These are phyloP conservation scores for Episyrphus balteatus DNA, from an alignment of 1,140 invertebrate species.

Conservation along the genomic window DNA sequence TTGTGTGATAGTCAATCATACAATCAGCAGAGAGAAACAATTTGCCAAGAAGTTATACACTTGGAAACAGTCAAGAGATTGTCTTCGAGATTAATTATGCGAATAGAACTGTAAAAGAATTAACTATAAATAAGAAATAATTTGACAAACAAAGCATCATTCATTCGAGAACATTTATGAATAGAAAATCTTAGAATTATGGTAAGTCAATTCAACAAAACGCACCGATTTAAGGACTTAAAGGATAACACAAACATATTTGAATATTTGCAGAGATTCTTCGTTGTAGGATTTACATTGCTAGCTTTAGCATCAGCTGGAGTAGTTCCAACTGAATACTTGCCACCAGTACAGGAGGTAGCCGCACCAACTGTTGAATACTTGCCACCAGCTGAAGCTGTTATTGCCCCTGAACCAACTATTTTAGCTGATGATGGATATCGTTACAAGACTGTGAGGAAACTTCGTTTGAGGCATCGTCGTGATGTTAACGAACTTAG, in stretches of 20 bases:
- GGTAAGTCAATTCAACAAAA: no score
- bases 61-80: no score
- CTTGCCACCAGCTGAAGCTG: conserved; percentile 1
- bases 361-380: neutral
- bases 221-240: no score
- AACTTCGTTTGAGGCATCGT: conserved; percentile 20
- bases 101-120: no score
- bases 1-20: no score
- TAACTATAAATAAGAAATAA: no score
- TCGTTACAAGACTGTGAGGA: conserved; percentile 23
- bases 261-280: neutral
- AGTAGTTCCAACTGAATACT: neutral
- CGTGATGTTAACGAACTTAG: conserved; percentile 20
- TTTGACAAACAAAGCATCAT: no score
- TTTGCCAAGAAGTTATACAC: no score
- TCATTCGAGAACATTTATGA: no score
- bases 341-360: neutral
- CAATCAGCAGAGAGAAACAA: no score
- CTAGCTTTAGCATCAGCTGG: neutral
- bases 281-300: neutral
- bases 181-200: no score
- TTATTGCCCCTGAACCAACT: conserved; percentile 8
- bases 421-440: conserved; percentile 18
- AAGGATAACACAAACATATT: neutral
- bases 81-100: no score